Base-by-base conservation (phyloP, 2,797 vertebrate genomes). In the Pipistrellus pipistrellus region DNA sequence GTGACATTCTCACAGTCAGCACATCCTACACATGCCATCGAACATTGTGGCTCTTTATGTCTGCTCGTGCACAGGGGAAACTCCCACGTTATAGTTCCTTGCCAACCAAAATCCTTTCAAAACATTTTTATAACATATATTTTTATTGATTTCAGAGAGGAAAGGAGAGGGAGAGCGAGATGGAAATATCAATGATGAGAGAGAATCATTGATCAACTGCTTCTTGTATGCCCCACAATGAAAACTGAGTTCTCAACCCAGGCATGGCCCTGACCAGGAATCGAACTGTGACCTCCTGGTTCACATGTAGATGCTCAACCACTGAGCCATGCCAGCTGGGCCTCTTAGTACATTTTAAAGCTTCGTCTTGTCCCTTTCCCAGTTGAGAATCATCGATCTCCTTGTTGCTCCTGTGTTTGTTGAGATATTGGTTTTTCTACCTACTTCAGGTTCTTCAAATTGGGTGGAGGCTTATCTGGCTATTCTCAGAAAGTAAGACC, bases 361-460 rank as follows among this genome's bases (percentile, higher is more conserved):
- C n/a, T 32, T 76, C 46, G 48, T 72, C 23, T 64, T 55, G 17
- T 38, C 20, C 57, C 59, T 90, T 71, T 20, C 11, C 15, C 35
- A 3, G 17, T 1, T 81, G 85, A 77, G 35, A 81, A 68, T 27
- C 30, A 48, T 15, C 62, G 38, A 44, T 35, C n/a, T 59, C 2
- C 68, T 77, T 15, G 18, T 92, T 76, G 10, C 8, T 46, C 77
- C 76, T 30, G 57, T 35, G 6, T 55, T 48, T 55, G 6, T 32
- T n/a, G 80, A 53, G 57, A 46, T 44, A 32, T 6, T 78, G 46
- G 1, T 82, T 96, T 81, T 93, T 91, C 59, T 86, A 30, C 35
- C 68, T 59, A 88, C 6, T 69, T 62, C 48, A 92, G 8, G 38
- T 82, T 91, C 53, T 95, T 41, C 69, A 82, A 66, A 25, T 73